phyloP scores from a whole-genome alignment of 2,888 invertebrate species.

The Dendrolimus houi region DNA sequence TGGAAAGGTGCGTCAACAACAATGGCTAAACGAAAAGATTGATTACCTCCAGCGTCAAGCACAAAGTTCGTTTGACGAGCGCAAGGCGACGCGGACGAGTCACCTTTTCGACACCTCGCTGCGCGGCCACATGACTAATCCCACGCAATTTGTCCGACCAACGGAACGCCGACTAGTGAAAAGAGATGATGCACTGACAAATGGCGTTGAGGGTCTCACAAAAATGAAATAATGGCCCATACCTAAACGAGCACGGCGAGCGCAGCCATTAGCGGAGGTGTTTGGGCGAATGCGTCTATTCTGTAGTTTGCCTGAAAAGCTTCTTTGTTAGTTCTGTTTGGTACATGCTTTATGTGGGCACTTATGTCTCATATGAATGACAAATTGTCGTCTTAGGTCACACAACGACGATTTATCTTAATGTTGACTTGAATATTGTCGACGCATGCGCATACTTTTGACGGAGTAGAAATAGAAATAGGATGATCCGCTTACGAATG shows the following conservation, averaged over 20 bases:
- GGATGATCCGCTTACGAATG: no score
- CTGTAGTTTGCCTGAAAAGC: slow-evolving; percentile 69
- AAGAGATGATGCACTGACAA: slow-evolving; percentile 73
- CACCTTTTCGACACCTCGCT: slow-evolving; percentile 73
- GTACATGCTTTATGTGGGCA: slow-evolving; percentile 67
- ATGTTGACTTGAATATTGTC: slow-evolving; percentile 25
- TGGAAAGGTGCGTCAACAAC: slow-evolving; percentile 51
- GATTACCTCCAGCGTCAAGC: slow-evolving; percentile 51
- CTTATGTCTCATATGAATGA: slow-evolving; percentile 71
- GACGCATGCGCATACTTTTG: background rate
- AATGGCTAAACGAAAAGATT: slow-evolving; percentile 54
- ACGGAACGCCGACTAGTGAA: slow-evolving; percentile 61
- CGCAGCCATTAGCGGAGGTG: slow-evolving; percentile 69
- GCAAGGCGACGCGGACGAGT: slow-evolving; percentile 42
- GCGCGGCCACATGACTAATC: slow-evolving; percentile 69
- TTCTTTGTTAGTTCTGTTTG: slow-evolving; percentile 69
- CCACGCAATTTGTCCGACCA: slow-evolving; percentile 69
- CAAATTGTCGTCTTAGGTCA: slow-evolving; percentile 55
- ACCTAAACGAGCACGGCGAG: slow-evolving; percentile 64
- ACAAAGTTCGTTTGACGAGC: slow-evolving; percentile 38
- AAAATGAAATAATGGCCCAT: slow-evolving; percentile 73
- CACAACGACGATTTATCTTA: slow-evolving; percentile 54
- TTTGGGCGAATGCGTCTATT: slow-evolving; percentile 73
- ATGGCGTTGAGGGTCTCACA: slow-evolving; percentile 70
- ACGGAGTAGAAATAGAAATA: no score